Evolutionary conservation across 2,113 vertebrate species (phyloP).

Genomic region (Athene cunicularia): DNA sequence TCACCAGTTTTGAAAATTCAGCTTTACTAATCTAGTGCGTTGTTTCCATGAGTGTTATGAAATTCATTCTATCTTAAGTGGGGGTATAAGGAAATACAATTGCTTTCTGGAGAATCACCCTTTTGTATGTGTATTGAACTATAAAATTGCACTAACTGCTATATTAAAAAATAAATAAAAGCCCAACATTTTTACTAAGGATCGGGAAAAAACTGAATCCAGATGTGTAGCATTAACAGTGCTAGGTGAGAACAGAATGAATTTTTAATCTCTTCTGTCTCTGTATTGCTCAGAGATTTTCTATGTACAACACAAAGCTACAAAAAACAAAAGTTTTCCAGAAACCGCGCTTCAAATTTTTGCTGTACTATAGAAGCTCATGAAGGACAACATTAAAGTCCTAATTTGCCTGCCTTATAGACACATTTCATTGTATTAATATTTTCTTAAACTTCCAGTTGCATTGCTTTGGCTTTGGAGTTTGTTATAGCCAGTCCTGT

Average conservation of each 20-base stretch:
- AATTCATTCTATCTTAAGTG: neutral
- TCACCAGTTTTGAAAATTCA: neutral
- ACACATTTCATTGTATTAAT: constrained; percentile 62
- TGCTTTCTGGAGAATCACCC: constrained; percentile 35
- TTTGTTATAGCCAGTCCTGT: constrained; percentile 72
- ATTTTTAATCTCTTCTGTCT: constrained; percentile 40
- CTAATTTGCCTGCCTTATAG: constrained; percentile 63
- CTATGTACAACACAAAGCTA: constrained; percentile 32
- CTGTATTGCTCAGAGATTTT: constrained; percentile 42
- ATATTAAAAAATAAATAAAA: neutral
- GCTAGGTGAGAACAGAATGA: constrained; percentile 9
- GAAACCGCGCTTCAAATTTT: constrained; percentile 31
- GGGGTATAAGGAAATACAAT: neutral
- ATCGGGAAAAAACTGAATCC: neutral
- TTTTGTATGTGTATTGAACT: neutral
- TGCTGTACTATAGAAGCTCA: constrained; percentile 68
- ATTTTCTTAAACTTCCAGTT: constrained; percentile 65
- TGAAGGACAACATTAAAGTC: constrained; percentile 44
- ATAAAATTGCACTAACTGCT: constrained; percentile 55
- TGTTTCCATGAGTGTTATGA: neutral
- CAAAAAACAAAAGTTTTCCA: constrained; percentile 45
- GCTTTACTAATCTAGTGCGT: neutral
- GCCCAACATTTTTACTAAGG: constrained; percentile 32
- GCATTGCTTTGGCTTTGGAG: constrained; percentile 75
- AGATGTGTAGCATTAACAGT: constrained; percentile 3